phyloP scores from a whole-genome alignment of 2,888 invertebrate genomes.

The Megamerina dolium region DNA sequence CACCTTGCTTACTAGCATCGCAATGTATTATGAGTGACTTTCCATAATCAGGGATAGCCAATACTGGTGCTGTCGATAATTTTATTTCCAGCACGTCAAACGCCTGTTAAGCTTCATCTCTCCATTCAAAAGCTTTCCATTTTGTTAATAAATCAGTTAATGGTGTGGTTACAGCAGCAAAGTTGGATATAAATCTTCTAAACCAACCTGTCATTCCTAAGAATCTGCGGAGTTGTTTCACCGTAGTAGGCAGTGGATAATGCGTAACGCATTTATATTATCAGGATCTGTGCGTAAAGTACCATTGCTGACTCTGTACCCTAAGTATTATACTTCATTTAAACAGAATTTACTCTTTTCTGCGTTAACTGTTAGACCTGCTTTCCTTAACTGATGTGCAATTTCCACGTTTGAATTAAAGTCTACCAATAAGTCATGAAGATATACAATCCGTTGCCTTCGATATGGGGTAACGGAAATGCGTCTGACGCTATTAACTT shows the following conservation, averaged over 20 bases:
- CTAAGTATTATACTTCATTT: too few relatives aligned
- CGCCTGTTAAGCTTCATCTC: slow-evolving; percentile 3
- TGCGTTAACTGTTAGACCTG: too few relatives aligned
- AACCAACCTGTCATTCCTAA: slow-evolving; percentile 22
- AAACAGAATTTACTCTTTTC: too few relatives aligned
- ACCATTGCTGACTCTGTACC: slow-evolving; percentile 9
- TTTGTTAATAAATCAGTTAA: slow-evolving; percentile 16
- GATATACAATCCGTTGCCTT: too few relatives aligned
- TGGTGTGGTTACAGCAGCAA: slow-evolving; percentile 17
- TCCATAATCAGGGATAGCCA: slow-evolving; percentile 8
- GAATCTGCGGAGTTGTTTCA: slow-evolving; percentile 16
- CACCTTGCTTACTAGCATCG: slow-evolving; percentile 10
- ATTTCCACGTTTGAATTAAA: too few relatives aligned
- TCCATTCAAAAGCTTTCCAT: slow-evolving; percentile 10
- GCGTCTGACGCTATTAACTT: slow-evolving; percentile 5
- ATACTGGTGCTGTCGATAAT: slow-evolving; percentile 2
- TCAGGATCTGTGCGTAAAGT: slow-evolving; percentile 8
- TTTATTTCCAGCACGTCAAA: slow-evolving; percentile 5
- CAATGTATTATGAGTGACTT: slow-evolving; percentile 14
- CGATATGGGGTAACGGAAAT: slow-evolving; percentile 8
- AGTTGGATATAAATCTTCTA: too few relatives aligned
- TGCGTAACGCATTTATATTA: too few relatives aligned
- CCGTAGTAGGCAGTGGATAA: slow-evolving; percentile 6
- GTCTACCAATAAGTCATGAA: too few relatives aligned
- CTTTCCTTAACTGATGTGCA: too few relatives aligned